Conservation (phyloP, 2,888 invertebrate species). For the Listrodromus nycthemerus region DNA sequence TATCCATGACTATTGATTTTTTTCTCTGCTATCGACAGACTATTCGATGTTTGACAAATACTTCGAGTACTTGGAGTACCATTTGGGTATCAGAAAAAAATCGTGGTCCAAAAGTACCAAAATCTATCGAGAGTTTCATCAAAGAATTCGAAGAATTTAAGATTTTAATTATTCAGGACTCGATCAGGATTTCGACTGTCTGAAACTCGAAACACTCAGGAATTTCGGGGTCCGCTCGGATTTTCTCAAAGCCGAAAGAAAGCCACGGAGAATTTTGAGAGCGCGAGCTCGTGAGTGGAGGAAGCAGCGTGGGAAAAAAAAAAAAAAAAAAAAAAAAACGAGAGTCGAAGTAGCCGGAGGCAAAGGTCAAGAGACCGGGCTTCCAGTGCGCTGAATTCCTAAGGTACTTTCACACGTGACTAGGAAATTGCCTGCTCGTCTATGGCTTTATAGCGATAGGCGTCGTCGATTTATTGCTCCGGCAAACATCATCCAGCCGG, state of each 20-base stretch:
- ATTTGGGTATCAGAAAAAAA: too few relatives aligned
- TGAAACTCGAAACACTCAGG: too few relatives aligned
- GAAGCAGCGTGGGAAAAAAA: slow-evolving; percentile 7
- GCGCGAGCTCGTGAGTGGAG: slow-evolving; percentile 13
- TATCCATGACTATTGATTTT: too few relatives aligned
- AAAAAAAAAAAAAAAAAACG: slow-evolving; percentile 48
- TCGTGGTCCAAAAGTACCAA: too few relatives aligned
- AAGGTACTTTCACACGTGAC: slow-evolving; percentile 83
- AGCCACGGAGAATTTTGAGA: slow-evolving; percentile 65
- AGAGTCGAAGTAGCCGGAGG: slow-evolving; percentile 67
- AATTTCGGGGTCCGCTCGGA: too few relatives aligned
- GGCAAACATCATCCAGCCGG: slow-evolving; percentile 59
- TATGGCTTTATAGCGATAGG: slow-evolving; percentile 51
- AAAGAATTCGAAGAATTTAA: too few relatives aligned
- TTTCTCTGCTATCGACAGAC: too few relatives aligned
- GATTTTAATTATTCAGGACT: too few relatives aligned
- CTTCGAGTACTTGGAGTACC: too few relatives aligned
- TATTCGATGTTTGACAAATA: too few relatives aligned
- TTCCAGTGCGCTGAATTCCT: slow-evolving; percentile 78
- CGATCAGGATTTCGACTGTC: too few relatives aligned
- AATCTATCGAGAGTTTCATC: too few relatives aligned
- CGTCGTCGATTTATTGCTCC: slow-evolving; percentile 70
- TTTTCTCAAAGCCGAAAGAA: slow-evolving; percentile 56
- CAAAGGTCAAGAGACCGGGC: slow-evolving; percentile 80
- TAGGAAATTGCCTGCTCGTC: slow-evolving; percentile 80